Conservation (phyloP, 2,888 invertebrate genomes). For the Salpingus planirostris region DNA sequence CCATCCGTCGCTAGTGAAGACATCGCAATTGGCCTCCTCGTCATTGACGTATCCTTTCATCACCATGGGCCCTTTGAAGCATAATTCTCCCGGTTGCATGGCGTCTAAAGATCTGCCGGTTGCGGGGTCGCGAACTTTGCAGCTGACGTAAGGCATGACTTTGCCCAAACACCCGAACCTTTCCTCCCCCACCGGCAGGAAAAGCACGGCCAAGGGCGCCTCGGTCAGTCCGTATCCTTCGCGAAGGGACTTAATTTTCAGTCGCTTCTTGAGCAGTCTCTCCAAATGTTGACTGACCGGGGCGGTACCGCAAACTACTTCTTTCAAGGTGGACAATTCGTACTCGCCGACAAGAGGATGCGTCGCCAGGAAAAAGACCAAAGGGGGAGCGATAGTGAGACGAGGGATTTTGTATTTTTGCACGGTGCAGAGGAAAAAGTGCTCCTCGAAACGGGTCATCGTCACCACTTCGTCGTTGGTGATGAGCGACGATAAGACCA, state of each 20-base stretch:
- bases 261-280: background rate
- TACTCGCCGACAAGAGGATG: constrained; percentile 8
- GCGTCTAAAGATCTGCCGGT: constrained; percentile 51
- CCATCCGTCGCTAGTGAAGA: constrained; percentile 64
- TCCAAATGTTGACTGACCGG: background rate
- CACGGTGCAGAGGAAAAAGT: constrained; percentile 6
- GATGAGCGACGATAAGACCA: background rate
- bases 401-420: constrained; percentile 7
- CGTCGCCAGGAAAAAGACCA: constrained; percentile 10
- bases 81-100: constrained; percentile 64
- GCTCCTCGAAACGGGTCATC: constrained; percentile 9
- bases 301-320: constrained; percentile 10
- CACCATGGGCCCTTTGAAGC: constrained; percentile 59
- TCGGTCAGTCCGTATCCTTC: constrained; percentile 42
- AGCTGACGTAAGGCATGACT: constrained; percentile 49
- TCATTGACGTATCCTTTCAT: constrained; percentile 67
- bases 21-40: constrained; percentile 48
- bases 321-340: constrained; percentile 9
- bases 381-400: constrained; percentile 8
- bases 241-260: constrained; percentile 9
- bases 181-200: constrained; percentile 29
- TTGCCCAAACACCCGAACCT: constrained; percentile 54
- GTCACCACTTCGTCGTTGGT: constrained; percentile 3
- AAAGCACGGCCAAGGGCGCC: constrained; percentile 48
- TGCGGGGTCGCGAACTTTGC: constrained; percentile 51